Conservation (phyloP, 2,113 vertebrate genomes). For the Toxotes jaculatrix region DNA sequence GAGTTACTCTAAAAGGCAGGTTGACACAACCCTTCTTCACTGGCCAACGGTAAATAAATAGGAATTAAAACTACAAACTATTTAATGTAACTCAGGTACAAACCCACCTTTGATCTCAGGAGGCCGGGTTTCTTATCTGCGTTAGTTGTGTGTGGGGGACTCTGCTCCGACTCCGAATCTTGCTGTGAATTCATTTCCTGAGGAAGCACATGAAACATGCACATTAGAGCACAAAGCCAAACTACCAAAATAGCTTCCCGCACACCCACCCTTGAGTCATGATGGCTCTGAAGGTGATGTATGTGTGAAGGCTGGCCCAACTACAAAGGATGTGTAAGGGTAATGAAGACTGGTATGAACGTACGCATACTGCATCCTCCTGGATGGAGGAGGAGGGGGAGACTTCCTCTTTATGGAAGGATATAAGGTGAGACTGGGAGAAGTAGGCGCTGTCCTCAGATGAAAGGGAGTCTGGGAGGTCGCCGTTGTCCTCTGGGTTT, state of each 20-base stretch:
- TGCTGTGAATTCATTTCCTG: slow-evolving; percentile 59
- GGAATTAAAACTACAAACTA: not conserved
- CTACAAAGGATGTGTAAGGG: not conserved
- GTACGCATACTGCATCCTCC: slow-evolving; percentile 52
- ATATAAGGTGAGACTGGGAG: slow-evolving; percentile 59
- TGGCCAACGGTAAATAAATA: too few relatives aligned
- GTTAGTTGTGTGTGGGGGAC: slow-evolving; percentile 25
- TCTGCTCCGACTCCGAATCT: slow-evolving; percentile 24
- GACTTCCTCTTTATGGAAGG: slow-evolving; percentile 37
- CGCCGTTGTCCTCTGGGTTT: slow-evolving; percentile 6
- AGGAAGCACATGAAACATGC: not conserved
- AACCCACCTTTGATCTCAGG: slow-evolving; percentile 72
- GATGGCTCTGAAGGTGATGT: not conserved
- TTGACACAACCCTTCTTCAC: not conserved
- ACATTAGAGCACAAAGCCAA: not conserved
- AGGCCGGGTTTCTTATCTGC: slow-evolving; percentile 24
- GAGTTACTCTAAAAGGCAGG: not conserved
- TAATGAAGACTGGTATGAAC: slow-evolving; percentile 10
- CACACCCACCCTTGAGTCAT: not conserved
- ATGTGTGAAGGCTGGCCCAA: not conserved
- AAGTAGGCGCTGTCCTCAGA: slow-evolving; percentile 82
- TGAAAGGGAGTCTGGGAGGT: slow-evolving; percentile 55
- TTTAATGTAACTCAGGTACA: not conserved
- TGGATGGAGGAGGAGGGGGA: not conserved
- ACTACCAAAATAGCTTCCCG: not conserved